Base-by-base conservation (phyloP, 2,888 invertebrate species). In the Stegophylla sp. region DNA sequence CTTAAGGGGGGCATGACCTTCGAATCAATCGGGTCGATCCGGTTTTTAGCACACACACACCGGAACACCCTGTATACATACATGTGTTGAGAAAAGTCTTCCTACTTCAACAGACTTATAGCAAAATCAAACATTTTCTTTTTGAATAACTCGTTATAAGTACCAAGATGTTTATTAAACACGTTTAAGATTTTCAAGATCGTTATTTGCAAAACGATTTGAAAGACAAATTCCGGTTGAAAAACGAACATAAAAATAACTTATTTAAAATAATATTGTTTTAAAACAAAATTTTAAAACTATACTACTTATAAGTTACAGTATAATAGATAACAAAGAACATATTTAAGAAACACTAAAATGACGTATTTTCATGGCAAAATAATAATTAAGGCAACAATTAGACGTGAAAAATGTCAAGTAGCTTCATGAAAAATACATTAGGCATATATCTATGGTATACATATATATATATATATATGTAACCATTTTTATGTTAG, bases 1-100 rank as follows among this genome's bases (percentile, higher is more conserved):
- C 51, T 48, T 63, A 51, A 48, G 67, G 67, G 53, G 67, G 67
- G 53, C 28, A 76, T 59, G 41, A 71, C 79, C 79, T 79, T 79
- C 69, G 1, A 26, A 28, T 45, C 28, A 56, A 79, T 79, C 79
- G 79, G 69, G 79, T 79, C 59, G 79, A 13, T 71, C 79, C 79
- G 79, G 79, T 79, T 79, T 69, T 48, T 23, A 23, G 0, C 69
- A 17, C 41, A 23, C 26, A 26, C 41, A 23, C 26, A 26, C 66
- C 51, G 43, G 48, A 76, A 79, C 69, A 79, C 79, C 79, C 71
- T 71, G 71, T 79, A 79, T 45, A 41, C 26, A 41, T 4, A 53
- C 51, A 48, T 51, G 26, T 28, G 26, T 28, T 45, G 28, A 1
- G 45, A 77, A n/a, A 66, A 67, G 45, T 79, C 79, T 77, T 77